phyloP scores from a whole-genome alignment of 2,888 invertebrate genomes.

The Anthrax anthrax region DNA sequence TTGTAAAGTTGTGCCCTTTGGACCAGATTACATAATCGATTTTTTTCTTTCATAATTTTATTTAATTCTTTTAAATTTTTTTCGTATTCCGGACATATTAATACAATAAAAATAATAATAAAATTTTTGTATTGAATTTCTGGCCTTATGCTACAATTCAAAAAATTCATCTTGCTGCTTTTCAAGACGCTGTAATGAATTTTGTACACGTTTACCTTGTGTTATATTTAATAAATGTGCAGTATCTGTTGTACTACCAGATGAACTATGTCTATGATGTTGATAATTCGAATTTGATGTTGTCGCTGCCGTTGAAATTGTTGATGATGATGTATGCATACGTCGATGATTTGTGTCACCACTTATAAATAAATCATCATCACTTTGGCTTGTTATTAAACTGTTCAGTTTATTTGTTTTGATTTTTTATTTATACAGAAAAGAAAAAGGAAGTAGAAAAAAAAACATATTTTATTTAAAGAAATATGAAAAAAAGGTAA shows the following conservation, averaged over 20 bases:
- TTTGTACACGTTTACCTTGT: slow-evolving; percentile 64
- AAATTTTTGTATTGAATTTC: slow-evolving; percentile 5
- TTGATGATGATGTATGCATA: slow-evolving; percentile 16
- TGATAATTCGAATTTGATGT: slow-evolving; percentile 14
- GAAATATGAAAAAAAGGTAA: too few relatives aligned
- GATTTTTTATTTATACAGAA: too few relatives aligned
- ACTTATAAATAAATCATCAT: slow-evolving; percentile 25
- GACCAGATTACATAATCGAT: slow-evolving; percentile 4
- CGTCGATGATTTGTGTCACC: slow-evolving; percentile 19
- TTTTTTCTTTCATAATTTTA: background rate
- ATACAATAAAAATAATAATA: slow-evolving; percentile 7
- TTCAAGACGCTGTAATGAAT: slow-evolving; percentile 66
- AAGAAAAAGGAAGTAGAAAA: background rate
- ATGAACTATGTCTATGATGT: slow-evolving; percentile 29
- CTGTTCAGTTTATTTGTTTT: too few relatives aligned
- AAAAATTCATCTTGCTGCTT: slow-evolving; percentile 80
- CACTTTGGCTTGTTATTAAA: slow-evolving; percentile 28
- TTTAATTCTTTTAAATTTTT: slow-evolving; percentile 1
- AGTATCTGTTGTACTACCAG: slow-evolving; percentile 40
- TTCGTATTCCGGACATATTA: slow-evolving; percentile 6
- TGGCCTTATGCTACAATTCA: slow-evolving; percentile 61
- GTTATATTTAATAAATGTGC: slow-evolving; percentile 46
- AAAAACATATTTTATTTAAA: too few relatives aligned
- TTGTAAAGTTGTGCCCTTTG: slow-evolving; percentile 6
- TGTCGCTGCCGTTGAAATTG: slow-evolving; percentile 27